Conservation (phyloP, 1,140 invertebrate species). For the Eumaeus atala region DNA sequence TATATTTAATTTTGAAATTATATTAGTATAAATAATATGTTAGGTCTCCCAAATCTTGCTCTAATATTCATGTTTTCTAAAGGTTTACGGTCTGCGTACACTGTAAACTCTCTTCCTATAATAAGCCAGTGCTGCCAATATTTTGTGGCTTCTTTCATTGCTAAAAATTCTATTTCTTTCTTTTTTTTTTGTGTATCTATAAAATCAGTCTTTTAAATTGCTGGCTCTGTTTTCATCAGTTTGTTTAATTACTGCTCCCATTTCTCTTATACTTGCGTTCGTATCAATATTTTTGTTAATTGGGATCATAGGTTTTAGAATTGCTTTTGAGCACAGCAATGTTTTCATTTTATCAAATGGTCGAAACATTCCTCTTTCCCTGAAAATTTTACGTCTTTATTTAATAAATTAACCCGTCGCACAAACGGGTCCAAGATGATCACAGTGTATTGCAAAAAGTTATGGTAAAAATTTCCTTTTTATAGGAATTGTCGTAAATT, state of each 20-base stretch:
- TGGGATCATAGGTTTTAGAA: constrained; percentile 16
- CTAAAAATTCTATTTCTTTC: too few relatives aligned
- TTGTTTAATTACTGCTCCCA: constrained; percentile 19
- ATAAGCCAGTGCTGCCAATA: constrained; percentile 18
- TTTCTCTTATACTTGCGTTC: constrained; percentile 17
- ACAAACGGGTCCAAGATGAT: constrained; percentile 9
- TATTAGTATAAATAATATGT: too few relatives aligned
- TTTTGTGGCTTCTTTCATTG: constrained; percentile 16
- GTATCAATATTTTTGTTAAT: constrained; percentile 20
- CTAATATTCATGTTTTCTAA: constrained; percentile 7
- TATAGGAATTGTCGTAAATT: constrained; percentile 19
- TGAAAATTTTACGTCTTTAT: too few relatives aligned
- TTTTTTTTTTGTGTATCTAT: too few relatives aligned
- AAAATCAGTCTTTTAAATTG: too few relatives aligned
- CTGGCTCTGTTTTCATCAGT: neutral
- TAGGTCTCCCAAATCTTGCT: neutral
- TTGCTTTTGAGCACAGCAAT: constrained; percentile 3
- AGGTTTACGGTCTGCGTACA: too few relatives aligned
- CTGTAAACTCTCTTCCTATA: constrained; percentile 13
- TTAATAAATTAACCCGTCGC: constrained; percentile 19
- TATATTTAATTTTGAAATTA: constrained; percentile 7
- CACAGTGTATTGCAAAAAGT: neutral
- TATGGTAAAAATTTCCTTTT: constrained; percentile 20
- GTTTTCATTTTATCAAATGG: constrained; percentile 11
- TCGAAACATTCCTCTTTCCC: too few relatives aligned